phyloP scores from a whole-genome alignment of 64 coral and sea anemone species.

The Acropora tenuis region DNA sequence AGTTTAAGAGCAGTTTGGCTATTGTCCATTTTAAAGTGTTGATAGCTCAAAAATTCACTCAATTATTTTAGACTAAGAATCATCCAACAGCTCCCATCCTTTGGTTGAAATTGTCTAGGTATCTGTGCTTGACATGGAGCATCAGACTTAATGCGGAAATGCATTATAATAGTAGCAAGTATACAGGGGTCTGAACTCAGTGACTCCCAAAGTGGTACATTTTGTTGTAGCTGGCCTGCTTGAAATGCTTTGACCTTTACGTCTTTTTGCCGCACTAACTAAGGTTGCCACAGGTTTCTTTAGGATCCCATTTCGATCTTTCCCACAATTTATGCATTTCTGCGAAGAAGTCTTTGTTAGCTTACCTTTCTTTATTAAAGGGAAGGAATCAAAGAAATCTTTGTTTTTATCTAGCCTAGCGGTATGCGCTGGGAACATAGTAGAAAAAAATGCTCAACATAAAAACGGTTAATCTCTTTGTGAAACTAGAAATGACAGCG shows the following conservation, averaged over 20 bases:
- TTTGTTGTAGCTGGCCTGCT: constrained; percentile 15
- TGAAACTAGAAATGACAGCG: too few species aligned
- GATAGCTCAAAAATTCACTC: constrained; percentile 36
- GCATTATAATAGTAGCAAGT: constrained; percentile 39
- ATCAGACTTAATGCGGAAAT: constrained; percentile 53
- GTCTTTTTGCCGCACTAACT: constrained; percentile 19
- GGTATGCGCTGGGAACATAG: background rate
- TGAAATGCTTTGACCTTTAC: background rate
- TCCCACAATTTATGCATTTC: background rate
- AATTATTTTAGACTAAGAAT: constrained; percentile 36
- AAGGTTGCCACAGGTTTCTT: constrained; percentile 31
- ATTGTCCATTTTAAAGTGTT: constrained; percentile 43
- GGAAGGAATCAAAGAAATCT: background rate
- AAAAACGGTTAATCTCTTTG: too few species aligned
- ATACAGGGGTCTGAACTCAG: constrained; percentile 46
- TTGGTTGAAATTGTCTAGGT: constrained; percentile 1
- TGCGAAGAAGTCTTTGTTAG: background rate
- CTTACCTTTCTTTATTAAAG: background rate
- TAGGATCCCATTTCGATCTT: background rate
- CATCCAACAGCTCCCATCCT: constrained; percentile 37
- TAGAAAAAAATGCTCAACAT: background rate
- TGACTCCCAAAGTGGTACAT: constrained; percentile 24
- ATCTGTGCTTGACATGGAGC: constrained; percentile 6
- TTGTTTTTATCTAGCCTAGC: background rate
- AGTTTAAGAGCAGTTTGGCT: constrained; percentile 44